Evolutionary conservation across 2,797 vertebrate genomes (phyloP).

Genomic region (Eurystomus glaucurus): DNA sequence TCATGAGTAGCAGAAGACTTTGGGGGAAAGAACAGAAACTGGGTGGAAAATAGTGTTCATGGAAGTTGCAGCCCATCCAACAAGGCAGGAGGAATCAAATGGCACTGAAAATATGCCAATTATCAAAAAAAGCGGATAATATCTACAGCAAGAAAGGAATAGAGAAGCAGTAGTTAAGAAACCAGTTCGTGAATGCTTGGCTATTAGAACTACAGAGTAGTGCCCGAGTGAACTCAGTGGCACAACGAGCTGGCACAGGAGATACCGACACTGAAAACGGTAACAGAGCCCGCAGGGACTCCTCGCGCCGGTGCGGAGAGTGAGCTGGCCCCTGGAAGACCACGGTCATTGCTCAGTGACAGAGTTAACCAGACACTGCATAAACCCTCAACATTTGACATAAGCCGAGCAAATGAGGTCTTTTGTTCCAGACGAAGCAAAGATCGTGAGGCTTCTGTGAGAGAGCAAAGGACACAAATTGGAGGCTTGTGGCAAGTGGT

Average conservation of each 20-base stretch:
- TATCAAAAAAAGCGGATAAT: neutral
- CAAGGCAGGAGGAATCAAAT: neutral
- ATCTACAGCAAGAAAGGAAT: neutral
- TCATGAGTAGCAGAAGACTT: rapidly evolving
- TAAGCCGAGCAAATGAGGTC: neutral
- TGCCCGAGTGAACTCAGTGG: neutral
- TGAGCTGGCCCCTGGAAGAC: neutral
- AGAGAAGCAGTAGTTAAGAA: neutral
- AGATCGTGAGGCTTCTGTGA: neutral
- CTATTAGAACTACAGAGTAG: neutral
- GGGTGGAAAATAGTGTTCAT: neutral
- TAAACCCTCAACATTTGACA: neutral
- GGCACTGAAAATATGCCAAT: neutral
- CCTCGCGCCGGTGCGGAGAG: neutral
- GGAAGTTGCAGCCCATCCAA: neutral
- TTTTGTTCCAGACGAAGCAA: neutral
- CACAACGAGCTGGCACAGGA: neutral
- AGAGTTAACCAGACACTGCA: neutral
- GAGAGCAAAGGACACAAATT: neutral
- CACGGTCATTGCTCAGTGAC: neutral
- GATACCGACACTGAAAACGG: rapidly evolving
- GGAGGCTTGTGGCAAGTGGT: neutral
- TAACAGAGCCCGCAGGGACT: neutral
- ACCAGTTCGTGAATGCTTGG: neutral
- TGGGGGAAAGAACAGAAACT: neutral